Evolutionary conservation across 2,888 invertebrate genomes (phyloP).

Genomic region (Kryphioiulus occultus): DNA sequence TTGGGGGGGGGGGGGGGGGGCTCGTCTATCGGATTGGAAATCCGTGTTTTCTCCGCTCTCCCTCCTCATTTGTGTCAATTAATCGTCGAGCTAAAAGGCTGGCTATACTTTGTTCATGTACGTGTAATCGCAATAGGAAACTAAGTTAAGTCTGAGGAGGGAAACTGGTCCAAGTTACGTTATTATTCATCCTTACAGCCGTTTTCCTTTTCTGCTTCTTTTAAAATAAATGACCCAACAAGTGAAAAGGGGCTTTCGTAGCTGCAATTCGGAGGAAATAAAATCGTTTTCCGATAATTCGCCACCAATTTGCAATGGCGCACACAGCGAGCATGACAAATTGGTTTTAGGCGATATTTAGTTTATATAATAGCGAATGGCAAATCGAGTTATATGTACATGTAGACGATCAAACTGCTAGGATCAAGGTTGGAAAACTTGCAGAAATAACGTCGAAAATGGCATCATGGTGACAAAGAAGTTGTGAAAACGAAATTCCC

Average conservation of each 20-base stretch:
- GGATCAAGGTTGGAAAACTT: too few relatives aligned
- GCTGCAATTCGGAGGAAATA: neutral
- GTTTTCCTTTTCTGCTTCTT: neutral
- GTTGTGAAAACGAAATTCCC: too few relatives aligned
- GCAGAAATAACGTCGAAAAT: too few relatives aligned
- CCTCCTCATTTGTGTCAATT: neutral
- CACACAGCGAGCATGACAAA: neutral
- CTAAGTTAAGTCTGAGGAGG: neutral
- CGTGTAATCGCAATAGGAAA: neutral
- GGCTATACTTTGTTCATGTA: too few relatives aligned
- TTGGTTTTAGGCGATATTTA: conserved; percentile 39
- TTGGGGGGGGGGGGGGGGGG: too few relatives aligned
- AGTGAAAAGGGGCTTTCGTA: neutral
- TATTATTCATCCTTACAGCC: conserved; percentile 25
- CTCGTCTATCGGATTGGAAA: neutral
- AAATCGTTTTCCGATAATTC: conserved; percentile 39
- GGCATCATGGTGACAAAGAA: too few relatives aligned
- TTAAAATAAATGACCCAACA: conserved; percentile 25
- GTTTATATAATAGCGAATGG: conserved; percentile 17
- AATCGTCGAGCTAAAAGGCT: neutral
- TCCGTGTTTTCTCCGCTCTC: neutral
- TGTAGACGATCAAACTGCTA: too few relatives aligned
- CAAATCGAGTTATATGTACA: conserved; percentile 17
- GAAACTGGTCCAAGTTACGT: neutral
- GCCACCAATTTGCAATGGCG: neutral